phyloP scores from a whole-genome alignment of 2,888 invertebrate genomes.

The Netelia melanura region DNA sequence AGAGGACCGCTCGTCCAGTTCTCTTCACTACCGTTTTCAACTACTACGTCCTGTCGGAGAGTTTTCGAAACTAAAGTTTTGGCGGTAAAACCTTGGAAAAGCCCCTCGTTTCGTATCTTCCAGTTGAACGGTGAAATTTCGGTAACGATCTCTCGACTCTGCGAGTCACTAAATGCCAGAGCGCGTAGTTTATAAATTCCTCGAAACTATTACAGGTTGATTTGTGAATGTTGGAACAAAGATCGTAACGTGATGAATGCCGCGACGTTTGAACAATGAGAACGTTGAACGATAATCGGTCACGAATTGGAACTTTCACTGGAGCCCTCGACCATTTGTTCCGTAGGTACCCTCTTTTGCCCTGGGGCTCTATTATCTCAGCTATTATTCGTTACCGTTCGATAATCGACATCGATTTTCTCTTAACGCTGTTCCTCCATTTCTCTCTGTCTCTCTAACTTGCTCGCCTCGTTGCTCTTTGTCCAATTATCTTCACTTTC shows the following conservation, averaged over 20 bases:
- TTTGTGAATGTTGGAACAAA: not conserved
- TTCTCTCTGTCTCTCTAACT: not conserved
- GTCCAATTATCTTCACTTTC: conserved; percentile 19
- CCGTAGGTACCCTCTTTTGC: not conserved
- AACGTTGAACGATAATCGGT: conserved; percentile 52
- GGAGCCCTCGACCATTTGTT: conserved; percentile 26
- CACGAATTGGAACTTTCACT: conserved; percentile 49
- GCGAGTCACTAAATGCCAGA: conserved; percentile 1
- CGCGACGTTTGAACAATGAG: conserved; percentile 49
- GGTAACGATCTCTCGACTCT: not conserved
- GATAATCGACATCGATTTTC: conserved; percentile 65
- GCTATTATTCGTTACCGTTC: conserved; percentile 43
- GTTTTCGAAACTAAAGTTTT: conserved; percentile 49
- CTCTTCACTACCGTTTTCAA: not conserved
- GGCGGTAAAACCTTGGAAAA: conserved; percentile 17
- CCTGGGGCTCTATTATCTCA: conserved; percentile 3
- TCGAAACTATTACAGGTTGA: not conserved
- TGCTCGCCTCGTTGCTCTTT: not conserved
- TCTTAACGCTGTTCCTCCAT: not conserved
- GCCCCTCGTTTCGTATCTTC: not conserved
- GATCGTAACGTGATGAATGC: conserved; percentile 36
- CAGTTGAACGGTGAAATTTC: conserved; percentile 8
- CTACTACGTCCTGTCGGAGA: conserved; percentile 3
- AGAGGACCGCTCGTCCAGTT: not conserved
- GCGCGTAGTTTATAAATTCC: too few relatives aligned